Evolutionary conservation across 2,113 vertebrate genomes (phyloP).

Genomic region (Lethenteron camtschaticum): DNA sequence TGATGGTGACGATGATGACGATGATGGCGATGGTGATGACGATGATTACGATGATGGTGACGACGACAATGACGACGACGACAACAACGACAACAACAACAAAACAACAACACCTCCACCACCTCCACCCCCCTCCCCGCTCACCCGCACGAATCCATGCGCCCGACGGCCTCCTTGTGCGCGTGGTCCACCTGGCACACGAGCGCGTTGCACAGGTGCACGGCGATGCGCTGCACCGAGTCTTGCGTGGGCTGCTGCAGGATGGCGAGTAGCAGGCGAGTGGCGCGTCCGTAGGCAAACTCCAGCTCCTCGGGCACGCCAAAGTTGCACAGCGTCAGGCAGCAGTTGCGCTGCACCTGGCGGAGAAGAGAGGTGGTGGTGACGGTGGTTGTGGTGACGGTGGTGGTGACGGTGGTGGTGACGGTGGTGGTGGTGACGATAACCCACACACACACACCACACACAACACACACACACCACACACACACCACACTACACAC

Average conservation of each 20-base stretch:
- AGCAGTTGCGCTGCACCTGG: neutral
- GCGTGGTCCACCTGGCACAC: neutral
- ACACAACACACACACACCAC: too few relatives aligned
- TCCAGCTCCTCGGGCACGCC: neutral
- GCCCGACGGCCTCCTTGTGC: constrained; percentile 34
- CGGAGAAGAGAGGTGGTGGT: neutral
- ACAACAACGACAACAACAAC: neutral
- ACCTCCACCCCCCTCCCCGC: constrained; percentile 11
- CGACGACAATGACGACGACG: neutral
- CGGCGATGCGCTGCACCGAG: neutral
- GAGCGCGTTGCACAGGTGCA: neutral
- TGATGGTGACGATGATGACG: neutral
- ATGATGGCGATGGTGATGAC: neutral
- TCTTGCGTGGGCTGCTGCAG: neutral
- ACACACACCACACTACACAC: too few relatives aligned
- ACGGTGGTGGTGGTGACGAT: too few relatives aligned
- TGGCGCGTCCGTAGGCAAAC: neutral
- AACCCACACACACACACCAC: too few relatives aligned
- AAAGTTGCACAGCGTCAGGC: neutral
- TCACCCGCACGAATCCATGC: constrained; percentile 94
- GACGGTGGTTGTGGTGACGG: neutral
- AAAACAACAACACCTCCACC: too few relatives aligned
- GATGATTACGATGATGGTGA: neutral
- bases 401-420: neutral
- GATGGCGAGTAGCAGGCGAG: neutral